Evolutionary conservation across 2,797 vertebrate species (phyloP).

Genomic region (Arnoldichthys spilopterus): DNA sequence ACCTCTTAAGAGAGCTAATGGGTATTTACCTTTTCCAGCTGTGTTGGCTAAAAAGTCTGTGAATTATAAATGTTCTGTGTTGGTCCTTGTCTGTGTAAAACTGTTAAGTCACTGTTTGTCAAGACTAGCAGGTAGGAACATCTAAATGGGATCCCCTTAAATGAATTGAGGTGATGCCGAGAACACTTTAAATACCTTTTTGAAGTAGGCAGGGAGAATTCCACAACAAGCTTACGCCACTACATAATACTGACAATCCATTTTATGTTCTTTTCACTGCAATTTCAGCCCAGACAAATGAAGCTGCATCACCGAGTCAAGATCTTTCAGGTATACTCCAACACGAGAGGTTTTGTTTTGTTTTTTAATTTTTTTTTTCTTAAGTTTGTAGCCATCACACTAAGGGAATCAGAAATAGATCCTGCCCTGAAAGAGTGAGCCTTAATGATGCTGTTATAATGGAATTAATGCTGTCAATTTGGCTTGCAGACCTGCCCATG

Average conservation of each 20-base stretch:
- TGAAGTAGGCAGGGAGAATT: constrained; percentile 43
- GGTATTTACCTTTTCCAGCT: constrained; percentile 70
- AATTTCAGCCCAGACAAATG: constrained; percentile 81
- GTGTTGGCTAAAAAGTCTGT: background rate
- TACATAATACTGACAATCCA: constrained; percentile 61
- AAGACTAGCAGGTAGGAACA: constrained; percentile 40
- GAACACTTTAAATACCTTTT: constrained; percentile 27
- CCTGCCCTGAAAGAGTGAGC: constrained; percentile 43
- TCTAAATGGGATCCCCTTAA: constrained; percentile 26
- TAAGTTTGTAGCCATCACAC: constrained; percentile 51
- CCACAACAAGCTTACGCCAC: constrained; percentile 50
- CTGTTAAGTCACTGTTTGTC: background rate
- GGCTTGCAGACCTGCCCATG: constrained; percentile 87
- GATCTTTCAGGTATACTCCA: constrained; percentile 80
- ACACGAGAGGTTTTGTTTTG: constrained; percentile 55
- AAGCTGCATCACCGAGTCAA: constrained; percentile 84
- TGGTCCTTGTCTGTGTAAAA: constrained; percentile 51
- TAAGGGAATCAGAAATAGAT: constrained; percentile 57
- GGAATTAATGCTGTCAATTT: background rate
- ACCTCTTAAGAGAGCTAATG: constrained; percentile 91
- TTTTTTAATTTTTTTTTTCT: constrained; percentile 27
- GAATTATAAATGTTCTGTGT: constrained; percentile 49
- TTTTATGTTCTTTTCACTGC: constrained; percentile 66
- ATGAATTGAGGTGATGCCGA: constrained; percentile 52
- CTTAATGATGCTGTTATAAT: background rate